These are phyloP conservation scores for Phoxinus dragarum DNA, from an alignment of 2,797 vertebrate species.

Conservation along the genomic window DNA sequence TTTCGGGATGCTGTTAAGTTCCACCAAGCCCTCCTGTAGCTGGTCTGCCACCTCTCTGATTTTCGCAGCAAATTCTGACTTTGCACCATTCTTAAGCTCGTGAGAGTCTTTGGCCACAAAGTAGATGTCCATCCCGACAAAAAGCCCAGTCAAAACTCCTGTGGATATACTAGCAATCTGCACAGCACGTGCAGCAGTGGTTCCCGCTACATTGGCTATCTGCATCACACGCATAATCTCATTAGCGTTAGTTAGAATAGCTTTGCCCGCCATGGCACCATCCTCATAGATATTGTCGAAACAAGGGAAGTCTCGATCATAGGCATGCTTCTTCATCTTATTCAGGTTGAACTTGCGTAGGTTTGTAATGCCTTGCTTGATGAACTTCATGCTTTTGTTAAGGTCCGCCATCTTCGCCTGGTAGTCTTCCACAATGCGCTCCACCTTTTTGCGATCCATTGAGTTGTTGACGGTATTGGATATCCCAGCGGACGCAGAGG, in stretches of 20 bases:
- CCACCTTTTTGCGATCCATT: slow-evolving; percentile 79
- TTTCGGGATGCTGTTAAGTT: slow-evolving; percentile 76
- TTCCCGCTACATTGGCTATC: slow-evolving; percentile 79
- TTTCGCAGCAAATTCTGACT: slow-evolving; percentile 80
- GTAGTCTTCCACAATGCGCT: slow-evolving; percentile 79
- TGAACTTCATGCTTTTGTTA: slow-evolving; percentile 78
- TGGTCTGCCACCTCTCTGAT: slow-evolving; percentile 76
- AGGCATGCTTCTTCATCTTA: slow-evolving; percentile 74
- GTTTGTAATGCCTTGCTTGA: slow-evolving; percentile 82
- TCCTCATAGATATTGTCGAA: slow-evolving; percentile 77
- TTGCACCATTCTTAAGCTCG: slow-evolving; percentile 81
- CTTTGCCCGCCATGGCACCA: slow-evolving; percentile 80
- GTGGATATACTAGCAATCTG: slow-evolving; percentile 82
- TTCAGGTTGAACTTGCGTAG: slow-evolving; percentile 75
- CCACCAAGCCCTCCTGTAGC: slow-evolving; percentile 77
- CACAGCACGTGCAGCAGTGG: slow-evolving; percentile 78
- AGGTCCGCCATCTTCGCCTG: slow-evolving; percentile 79
- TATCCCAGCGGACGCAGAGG: slow-evolving; percentile 77
- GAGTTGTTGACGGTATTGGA: slow-evolving; percentile 81
- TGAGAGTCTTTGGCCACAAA: slow-evolving; percentile 82
- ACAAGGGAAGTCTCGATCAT: slow-evolving; percentile 75
- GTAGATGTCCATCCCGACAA: slow-evolving; percentile 82
- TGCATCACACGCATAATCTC: slow-evolving; percentile 83
- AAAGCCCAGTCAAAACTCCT: slow-evolving; percentile 76
- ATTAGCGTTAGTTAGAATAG: slow-evolving; percentile 77